Evolutionary conservation across 2,888 invertebrate species (phyloP).

Genomic region (Clusia tigrina): DNA sequence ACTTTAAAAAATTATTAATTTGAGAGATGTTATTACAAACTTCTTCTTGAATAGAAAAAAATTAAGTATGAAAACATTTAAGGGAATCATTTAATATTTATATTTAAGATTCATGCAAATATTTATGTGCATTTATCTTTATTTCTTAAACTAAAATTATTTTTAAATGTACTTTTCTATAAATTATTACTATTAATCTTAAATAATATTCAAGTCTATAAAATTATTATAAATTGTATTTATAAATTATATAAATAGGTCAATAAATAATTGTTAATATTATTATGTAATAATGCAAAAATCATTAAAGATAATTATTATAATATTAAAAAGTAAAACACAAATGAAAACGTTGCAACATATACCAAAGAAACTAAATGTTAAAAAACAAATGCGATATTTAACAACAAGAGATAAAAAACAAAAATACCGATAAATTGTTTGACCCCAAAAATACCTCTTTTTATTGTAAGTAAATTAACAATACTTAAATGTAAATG

Average conservation of each 20-base stretch:
- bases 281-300: neutral
- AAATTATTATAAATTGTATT: constrained; percentile 5
- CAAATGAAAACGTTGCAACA: constrained; percentile 20
- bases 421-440: constrained; percentile 14
- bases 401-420: neutral
- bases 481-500: too few relatives aligned
- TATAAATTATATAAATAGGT: neutral
- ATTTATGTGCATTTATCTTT: constrained; percentile 5
- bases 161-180: constrained; percentile 15
- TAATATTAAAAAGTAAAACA: constrained; percentile 10
- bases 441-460: constrained; percentile 36
- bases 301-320: constrained; percentile 2
- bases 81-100: too few relatives aligned
- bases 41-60: too few relatives aligned
- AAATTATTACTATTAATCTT: constrained; percentile 8
- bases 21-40: too few relatives aligned
- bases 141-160: constrained; percentile 11
- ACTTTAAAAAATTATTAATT: too few relatives aligned
- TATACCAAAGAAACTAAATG: constrained; percentile 28
- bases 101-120: neutral
- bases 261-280: constrained; percentile 5
- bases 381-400: constrained; percentile 8
- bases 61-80: too few relatives aligned
- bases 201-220: constrained; percentile 9
- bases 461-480: constrained; percentile 21